Base-by-base conservation (phyloP, 2,797 vertebrate genomes). In the Tiaroga cobitis region DNA sequence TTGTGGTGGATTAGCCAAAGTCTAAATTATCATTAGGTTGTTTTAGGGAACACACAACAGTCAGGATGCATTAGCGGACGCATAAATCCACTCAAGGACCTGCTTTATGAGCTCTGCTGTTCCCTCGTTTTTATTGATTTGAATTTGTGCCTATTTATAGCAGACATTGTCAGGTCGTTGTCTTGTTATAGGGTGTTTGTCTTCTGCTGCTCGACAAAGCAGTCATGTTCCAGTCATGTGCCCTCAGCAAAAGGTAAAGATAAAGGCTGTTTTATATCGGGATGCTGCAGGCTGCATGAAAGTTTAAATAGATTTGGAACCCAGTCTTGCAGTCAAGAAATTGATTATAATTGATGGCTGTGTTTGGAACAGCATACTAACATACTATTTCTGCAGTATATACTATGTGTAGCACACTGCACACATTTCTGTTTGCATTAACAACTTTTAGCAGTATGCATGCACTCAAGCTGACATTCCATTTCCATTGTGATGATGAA, bases 71-170 rank as follows among this genome's bases (percentile, higher is more conserved):
- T 88, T 85, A 84, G 39, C 16, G 24, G 16, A 46, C n/a, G 18
- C 82, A 85, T 85, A 87, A 83, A 90, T 85, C 80, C 74, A 80
- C 61, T 10, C 54, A 74, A 69, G 59, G 79, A 59, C 73, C 65
- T 81, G 74, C 39, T 83, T 82, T 82, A 70, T 73, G 32, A 84
- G 82, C 46, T 49, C 39, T 83, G 19, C 15, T 39, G 18, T 73
- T 80, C 9, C n/a, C 34, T 77, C 19, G 56, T 73, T 78, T 89
- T 82, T 85, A 89, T 85, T 82, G 86, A 87, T 88, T 74, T 84
- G 54, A 69, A 70, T 76, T 32, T 77, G 63, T 79, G 61, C 43
- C 84, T 89, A 83, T 88, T 89, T 87, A 86, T 86, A 89, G 84
- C 56, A 78, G 54, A 56, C 80, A 77, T 46, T 81, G 82, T 74